Percentiles rank a stretch among this genome's conserved stretches.
Evolutionary conservation across 1,140 invertebrate genomes (phyloP).

Genomic region (Microvelia longipes): DNA sequence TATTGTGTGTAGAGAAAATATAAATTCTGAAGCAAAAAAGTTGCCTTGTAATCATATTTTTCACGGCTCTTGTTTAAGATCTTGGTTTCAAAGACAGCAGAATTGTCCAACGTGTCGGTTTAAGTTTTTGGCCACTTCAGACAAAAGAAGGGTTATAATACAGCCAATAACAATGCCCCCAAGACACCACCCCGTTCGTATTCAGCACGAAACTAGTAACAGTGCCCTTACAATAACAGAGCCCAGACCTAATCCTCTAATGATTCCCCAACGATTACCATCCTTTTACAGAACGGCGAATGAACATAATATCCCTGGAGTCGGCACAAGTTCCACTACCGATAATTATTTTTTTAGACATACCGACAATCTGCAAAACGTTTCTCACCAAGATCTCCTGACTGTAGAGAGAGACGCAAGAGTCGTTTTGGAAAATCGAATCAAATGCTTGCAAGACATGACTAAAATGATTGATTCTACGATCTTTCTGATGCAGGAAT

Average conservation of each 20-base stretch:
- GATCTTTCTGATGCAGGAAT: constrained; percentile 1
- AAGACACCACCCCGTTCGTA: too few species aligned
- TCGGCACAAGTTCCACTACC: not conserved
- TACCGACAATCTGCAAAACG: not conserved
- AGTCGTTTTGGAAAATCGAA: not conserved
- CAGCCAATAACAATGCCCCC: not conserved
- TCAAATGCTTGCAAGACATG: not conserved
- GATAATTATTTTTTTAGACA: too few species aligned
- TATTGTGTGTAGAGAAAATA: constrained; percentile 10
- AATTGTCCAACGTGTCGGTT: constrained; percentile 11
- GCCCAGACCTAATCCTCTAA: not conserved
- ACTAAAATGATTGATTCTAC: not conserved
- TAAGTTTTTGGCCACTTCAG: not conserved
- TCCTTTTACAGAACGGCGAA: too few species aligned
- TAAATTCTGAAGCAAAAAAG: constrained; percentile 8
- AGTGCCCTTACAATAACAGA: too few species aligned
- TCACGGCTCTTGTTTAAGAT: constrained; percentile 8
- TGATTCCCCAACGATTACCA: too few species aligned
- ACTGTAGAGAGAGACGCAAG: not conserved
- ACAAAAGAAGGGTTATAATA: not conserved
- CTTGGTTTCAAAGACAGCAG: constrained; percentile 13
- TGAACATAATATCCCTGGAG: not conserved
- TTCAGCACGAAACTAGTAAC: not conserved
- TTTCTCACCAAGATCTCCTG: not conserved
- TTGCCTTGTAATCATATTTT: constrained; percentile 14